These are phyloP conservation scores for Rhagium mordax DNA, from an alignment of 2,888 invertebrate genomes.

Conservation along the genomic window DNA sequence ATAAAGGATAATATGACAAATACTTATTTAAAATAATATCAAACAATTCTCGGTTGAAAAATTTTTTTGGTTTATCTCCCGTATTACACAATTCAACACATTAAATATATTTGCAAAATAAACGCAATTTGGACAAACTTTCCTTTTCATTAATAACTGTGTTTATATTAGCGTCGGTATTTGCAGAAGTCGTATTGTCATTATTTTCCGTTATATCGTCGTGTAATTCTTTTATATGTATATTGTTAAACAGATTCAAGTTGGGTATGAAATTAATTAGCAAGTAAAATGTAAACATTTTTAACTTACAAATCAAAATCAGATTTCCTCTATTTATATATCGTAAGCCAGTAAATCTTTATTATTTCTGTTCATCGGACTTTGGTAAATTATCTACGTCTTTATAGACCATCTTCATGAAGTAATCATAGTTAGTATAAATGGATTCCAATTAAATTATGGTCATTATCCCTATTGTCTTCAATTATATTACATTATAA, in stretches of 20 bases:
- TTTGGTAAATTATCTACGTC: constrained; percentile 27
- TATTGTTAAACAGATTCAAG: not conserved
- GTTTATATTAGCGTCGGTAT: not conserved
- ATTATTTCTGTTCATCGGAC: not conserved
- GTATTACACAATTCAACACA: too few relatives aligned
- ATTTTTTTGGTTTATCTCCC: not conserved
- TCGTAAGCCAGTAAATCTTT: constrained; percentile 2
- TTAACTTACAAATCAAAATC: constrained; percentile 29
- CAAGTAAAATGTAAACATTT: constrained; percentile 16
- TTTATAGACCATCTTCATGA: constrained; percentile 39
- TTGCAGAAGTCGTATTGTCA: too few relatives aligned
- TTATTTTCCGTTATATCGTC: not conserved
- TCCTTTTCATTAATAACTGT: not conserved
- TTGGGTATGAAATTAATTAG: constrained; percentile 1
- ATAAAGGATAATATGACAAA: constrained; percentile 25
- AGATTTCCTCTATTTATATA: not conserved
- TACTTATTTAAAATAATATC: not conserved
- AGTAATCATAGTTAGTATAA: constrained; percentile 26
- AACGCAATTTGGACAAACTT: constrained; percentile 7
- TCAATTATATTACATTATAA: constrained; percentile 22
- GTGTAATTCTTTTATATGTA: not conserved
- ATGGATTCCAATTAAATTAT: constrained; percentile 13
- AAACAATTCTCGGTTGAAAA: not conserved
- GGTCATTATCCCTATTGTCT: not conserved
- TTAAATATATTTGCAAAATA: constrained; percentile 10